A percentile compares a stretch with the other conserved stretches of the same genome.
Evolutionary conservation across 2,888 invertebrate species (phyloP).

Genomic region (Dione vanillae): DNA sequence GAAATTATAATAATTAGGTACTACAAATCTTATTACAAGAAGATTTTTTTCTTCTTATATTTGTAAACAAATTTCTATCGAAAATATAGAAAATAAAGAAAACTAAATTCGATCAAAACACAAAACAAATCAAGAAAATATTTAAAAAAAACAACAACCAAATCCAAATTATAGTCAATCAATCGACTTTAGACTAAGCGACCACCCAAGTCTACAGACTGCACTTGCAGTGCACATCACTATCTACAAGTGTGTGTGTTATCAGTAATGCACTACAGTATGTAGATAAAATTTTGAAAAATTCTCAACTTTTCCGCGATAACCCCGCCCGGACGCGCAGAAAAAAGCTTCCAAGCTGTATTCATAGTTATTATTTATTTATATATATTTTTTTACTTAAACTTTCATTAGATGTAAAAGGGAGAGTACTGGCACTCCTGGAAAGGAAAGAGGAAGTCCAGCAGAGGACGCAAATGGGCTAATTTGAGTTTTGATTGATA

Average conservation of each 20-base stretch:
- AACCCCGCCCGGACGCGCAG: conserved; percentile 70
- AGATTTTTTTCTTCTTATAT: too few species aligned
- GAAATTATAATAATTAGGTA: too few species aligned
- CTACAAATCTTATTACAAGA: too few species aligned
- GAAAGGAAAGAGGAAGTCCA: too few species aligned
- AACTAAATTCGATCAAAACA: background rate
- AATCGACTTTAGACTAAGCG: conserved; percentile 51
- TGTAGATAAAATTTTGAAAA: conserved; percentile 84
- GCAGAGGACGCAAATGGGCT: too few species aligned
- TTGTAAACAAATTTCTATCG: too few species aligned
- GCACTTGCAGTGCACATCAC: conserved; percentile 58
- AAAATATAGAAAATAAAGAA: too few species aligned
- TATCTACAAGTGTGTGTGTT: conserved; percentile 65
- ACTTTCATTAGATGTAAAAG: background rate
- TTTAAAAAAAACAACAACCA: conserved; percentile 9
- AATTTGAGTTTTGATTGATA: too few species aligned
- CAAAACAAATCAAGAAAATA: background rate
- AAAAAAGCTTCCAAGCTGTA: conserved; percentile 72
- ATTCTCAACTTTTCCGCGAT: conserved; percentile 83
- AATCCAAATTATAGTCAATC: conserved; percentile 45
- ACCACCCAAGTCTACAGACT: conserved; percentile 44
- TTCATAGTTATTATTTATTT: conserved; percentile 59
- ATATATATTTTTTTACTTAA: background rate
- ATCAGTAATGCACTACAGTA: conserved; percentile 59
- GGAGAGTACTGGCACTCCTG: too few species aligned